Evolutionary conservation across 2,797 vertebrate species (phyloP), one percentile per base, ranked within the genome.

Genomic region (Gorsachius magnificus): DNA sequence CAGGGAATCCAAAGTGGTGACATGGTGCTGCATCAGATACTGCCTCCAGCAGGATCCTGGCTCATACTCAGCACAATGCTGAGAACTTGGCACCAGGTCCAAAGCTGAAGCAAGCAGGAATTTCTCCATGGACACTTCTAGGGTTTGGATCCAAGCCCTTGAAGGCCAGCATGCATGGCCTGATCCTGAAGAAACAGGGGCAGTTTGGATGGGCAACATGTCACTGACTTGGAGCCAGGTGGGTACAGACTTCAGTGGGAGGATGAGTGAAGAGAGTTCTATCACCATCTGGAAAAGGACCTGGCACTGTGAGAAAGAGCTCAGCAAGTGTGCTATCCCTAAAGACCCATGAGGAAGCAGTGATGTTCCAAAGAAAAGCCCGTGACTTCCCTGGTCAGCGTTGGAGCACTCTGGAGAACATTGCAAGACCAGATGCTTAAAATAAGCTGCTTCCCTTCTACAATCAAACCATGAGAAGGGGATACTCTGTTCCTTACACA

Each of bases 61-160:
- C 81, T 89, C 4, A 1, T 69, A 33, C 18, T 79, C 76, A 89
- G 69, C 54, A 51, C 70, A 66, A 50, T 75, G 79, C 69, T 91
- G 72, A 93, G 87, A 93, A 76, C 72, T 78, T 96, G 89, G 87
- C 87, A 65, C 61, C 20, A 46, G 31, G 48, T 93, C 89, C 84
- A 94, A 89, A 92, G 78, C 36, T 78, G 93, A 93, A 95, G 92
- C 68, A 93, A 93, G 45, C 46, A 75, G 50, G 60, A 94, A 84
- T 89, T 89, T 94, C 88, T 89, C 64, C 71, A 58, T 35, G 53
- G 90, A 78, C 65, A 36, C 31, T 92, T 74, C 60, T 61, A 70
- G 57, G 36, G 33, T 95, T 92, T 88, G 69, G 61, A 83, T 75
- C 46, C 54, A 83, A 82, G 65, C 53, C 79, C 46, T 12, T 26